These are phyloP conservation scores for Gambusia yucatana DNA, from an alignment of 2,797 vertebrate species.

Conservation along the genomic window DNA sequence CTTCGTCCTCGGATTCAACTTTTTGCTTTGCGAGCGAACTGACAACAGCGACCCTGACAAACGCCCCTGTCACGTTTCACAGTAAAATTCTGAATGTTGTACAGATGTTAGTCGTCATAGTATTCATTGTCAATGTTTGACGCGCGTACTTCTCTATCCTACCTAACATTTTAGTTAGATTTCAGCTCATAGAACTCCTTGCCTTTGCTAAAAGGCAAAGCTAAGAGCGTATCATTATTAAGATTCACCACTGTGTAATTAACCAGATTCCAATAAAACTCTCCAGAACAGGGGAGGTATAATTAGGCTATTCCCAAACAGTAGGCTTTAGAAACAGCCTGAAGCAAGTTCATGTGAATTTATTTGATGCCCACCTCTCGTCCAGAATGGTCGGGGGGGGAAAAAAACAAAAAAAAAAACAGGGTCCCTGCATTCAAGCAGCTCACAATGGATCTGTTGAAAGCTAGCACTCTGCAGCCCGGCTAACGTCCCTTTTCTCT, in stretches of 20 bases:
- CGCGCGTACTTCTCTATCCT: slow-evolving; percentile 24
- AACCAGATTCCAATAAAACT: slow-evolving; percentile 67
- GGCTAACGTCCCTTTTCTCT: slow-evolving; percentile 76
- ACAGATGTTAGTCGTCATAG: not conserved
- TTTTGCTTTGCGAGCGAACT: not conserved
- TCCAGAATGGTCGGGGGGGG: slow-evolving; percentile 60
- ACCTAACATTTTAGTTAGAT: slow-evolving; percentile 28
- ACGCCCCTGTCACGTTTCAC: not conserved
- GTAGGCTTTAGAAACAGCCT: slow-evolving; percentile 72
- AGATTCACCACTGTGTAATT: slow-evolving; percentile 71
- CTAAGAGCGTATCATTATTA: slow-evolving; percentile 67
- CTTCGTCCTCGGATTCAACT: not conserved
- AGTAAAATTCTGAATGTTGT: not conserved
- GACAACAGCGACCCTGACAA: not conserved
- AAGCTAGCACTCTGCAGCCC: slow-evolving; percentile 72
- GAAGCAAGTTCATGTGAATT: slow-evolving; percentile 81
- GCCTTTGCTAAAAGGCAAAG: slow-evolving; percentile 45
- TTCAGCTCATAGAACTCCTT: slow-evolving; percentile 41
- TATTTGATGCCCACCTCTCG: slow-evolving; percentile 82
- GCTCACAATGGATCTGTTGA: slow-evolving; percentile 74
- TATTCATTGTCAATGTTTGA: not conserved
- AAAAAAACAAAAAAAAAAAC: slow-evolving; percentile 45
- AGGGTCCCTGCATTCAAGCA: slow-evolving; percentile 71
- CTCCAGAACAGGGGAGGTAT: slow-evolving; percentile 71
- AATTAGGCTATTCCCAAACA: slow-evolving; percentile 78